These are phyloP conservation scores for Metopolophium dirhodum DNA, from an alignment of 1,140 invertebrate species.

Conservation along the genomic window DNA sequence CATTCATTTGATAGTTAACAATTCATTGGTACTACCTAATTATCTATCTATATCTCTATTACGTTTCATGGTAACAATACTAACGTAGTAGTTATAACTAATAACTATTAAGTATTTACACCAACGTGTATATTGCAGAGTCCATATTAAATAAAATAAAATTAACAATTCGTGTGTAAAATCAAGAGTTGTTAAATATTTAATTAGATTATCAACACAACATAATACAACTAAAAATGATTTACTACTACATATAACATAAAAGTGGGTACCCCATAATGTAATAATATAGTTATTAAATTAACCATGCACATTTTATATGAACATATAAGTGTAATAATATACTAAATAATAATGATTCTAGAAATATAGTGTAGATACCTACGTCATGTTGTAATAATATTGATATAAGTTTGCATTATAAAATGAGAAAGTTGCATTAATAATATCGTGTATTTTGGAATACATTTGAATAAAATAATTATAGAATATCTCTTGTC, in stretches of 20 bases:
- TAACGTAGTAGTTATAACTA: background rate
- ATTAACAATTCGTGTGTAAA: background rate
- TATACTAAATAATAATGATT: background rate
- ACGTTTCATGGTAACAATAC: background rate
- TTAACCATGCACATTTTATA: background rate
- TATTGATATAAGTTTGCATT: background rate
- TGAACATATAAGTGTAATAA: background rate
- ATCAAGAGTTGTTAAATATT: constrained; percentile 2
- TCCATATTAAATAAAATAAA: background rate
- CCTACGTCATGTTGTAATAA: background rate
- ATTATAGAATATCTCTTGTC: background rate
- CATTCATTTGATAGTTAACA: too few species aligned
- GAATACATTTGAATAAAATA: background rate
- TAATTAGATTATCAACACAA: background rate
- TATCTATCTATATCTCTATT: background rate
- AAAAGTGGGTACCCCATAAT: background rate
- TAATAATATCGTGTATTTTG: background rate
- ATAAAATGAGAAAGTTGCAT: background rate
- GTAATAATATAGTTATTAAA: background rate
- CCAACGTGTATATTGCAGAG: background rate
- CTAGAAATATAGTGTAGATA: background rate
- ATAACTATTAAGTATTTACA: background rate
- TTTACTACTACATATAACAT: background rate
- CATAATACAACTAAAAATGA: background rate
- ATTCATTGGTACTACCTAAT: background rate